These are phyloP conservation scores for Drosophila emarginata DNA, from an alignment of 2,888 invertebrate species.

Conservation along the genomic window DNA sequence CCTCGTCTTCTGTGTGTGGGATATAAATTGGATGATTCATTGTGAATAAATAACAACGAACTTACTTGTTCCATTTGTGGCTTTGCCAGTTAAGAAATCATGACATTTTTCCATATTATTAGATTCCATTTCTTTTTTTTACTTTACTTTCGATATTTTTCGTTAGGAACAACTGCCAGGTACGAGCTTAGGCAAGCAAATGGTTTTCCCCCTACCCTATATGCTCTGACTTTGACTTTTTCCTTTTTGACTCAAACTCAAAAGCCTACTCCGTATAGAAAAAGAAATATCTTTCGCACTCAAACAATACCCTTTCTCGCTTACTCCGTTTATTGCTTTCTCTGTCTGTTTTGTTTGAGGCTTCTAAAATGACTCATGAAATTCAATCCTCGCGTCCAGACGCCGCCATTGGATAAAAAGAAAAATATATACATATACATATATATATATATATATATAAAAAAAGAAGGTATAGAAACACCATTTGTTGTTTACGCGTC, in stretches of 20 bases:
- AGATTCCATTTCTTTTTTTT: background rate
- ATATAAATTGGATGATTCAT: background rate
- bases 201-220: background rate
- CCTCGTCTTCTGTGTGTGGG: background rate
- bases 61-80: background rate
- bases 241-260: background rate
- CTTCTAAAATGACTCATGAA: background rate
- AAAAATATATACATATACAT: too few relatives aligned
- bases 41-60: background rate
- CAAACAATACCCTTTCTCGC: background rate
- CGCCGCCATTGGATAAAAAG: slow-evolving; percentile 8
- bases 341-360: background rate
- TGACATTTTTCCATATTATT: background rate
- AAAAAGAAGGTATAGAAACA: background rate
- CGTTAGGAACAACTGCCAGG: slow-evolving; percentile 7
- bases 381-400: slow-evolving; percentile 12
- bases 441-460: too few relatives aligned
- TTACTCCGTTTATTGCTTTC: background rate
- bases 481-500: background rate
- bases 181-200: slow-evolving; percentile 6
- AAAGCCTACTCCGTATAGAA: background rate
- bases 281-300: background rate
- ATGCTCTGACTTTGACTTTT: background rate
- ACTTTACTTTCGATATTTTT: background rate
- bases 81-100: background rate